Evolutionary conservation across 2,113 vertebrate species (phyloP).

Genomic region (Myodes glareolus): DNA sequence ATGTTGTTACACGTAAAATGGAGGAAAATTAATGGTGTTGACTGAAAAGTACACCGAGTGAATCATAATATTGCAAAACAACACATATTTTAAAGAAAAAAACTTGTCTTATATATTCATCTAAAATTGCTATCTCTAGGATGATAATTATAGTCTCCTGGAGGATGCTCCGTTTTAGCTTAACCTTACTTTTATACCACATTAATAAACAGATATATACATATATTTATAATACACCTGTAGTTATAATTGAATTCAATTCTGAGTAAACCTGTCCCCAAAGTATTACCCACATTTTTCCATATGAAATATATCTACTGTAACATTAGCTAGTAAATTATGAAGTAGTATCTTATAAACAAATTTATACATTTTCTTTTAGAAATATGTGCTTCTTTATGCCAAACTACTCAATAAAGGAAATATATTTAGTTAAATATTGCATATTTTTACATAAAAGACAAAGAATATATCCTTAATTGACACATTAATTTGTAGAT

Average conservation of each 20-base stretch:
- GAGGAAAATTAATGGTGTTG: not conserved
- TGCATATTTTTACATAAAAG: not conserved
- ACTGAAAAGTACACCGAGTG: not conserved
- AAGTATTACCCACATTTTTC: not conserved
- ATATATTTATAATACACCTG: not conserved
- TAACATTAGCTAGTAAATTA: not conserved
- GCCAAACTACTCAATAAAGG: not conserved
- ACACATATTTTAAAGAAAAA: not conserved
- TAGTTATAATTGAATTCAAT: not conserved
- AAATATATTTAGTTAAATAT: not conserved
- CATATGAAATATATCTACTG: not conserved
- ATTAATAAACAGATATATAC: not conserved
- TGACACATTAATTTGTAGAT: not conserved
- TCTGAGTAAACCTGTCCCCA: not conserved
- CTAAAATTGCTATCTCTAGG: not conserved
- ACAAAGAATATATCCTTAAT: not conserved
- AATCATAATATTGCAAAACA: not conserved
- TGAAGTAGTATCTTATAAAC: not conserved
- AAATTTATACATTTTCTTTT: not conserved
- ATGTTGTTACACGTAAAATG: not conserved
- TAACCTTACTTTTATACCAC: not conserved
- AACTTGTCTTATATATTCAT: not conserved
- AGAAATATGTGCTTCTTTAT: not conserved
- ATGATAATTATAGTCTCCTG: not conserved
- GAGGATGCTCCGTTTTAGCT: not conserved